phyloP scores from a whole-genome alignment of 2,888 invertebrate genomes.

The Ypsolopha scabrella region DNA sequence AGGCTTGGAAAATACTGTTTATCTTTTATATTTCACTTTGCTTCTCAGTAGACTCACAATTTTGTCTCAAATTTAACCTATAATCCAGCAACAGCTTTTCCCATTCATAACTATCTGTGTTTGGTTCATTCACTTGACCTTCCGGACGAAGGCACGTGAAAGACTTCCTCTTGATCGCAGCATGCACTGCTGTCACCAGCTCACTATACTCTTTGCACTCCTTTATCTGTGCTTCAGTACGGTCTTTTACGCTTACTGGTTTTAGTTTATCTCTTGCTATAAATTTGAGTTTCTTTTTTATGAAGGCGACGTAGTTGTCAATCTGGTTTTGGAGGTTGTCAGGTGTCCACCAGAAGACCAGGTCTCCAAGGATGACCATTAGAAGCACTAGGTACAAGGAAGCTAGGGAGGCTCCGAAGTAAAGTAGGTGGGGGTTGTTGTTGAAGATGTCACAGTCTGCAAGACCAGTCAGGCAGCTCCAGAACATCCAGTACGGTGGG shows the following conservation, averaged over 20 bases:
- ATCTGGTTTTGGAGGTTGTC: slow-evolving; percentile 36
- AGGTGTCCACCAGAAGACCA: slow-evolving; percentile 43
- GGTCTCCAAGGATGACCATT: slow-evolving; percentile 33
- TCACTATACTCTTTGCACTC: slow-evolving; percentile 27
- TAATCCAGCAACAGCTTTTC: too few species aligned
- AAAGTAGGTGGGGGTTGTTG: slow-evolving; percentile 32
- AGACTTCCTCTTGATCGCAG: too few species aligned
- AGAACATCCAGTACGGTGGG: slow-evolving; percentile 31
- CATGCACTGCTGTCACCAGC: slow-evolving; percentile 21
- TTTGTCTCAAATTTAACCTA: too few species aligned
- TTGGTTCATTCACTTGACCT: too few species aligned
- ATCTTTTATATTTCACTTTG: background rate
- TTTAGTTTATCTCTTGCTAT: slow-evolving; percentile 37
- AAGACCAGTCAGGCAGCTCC: slow-evolving; percentile 40
- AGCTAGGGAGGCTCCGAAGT: slow-evolving; percentile 33
- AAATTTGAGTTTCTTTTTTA: slow-evolving; percentile 34
- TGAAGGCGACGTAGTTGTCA: slow-evolving; percentile 32
- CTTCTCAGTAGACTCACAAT: too few species aligned
- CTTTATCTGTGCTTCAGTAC: slow-evolving; percentile 35
- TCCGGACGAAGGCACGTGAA: too few species aligned
- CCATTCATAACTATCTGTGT: too few species aligned
- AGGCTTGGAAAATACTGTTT: background rate
- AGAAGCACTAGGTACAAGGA: slow-evolving; percentile 35
- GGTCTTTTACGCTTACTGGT: slow-evolving; percentile 33
- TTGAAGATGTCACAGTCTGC: slow-evolving; percentile 43